Percentiles rank a stretch among this genome's conserved stretches.
These are phyloP conservation scores for Archips crataeganus DNA, from an alignment of 2,888 invertebrate genomes.

Conservation along the genomic window DNA sequence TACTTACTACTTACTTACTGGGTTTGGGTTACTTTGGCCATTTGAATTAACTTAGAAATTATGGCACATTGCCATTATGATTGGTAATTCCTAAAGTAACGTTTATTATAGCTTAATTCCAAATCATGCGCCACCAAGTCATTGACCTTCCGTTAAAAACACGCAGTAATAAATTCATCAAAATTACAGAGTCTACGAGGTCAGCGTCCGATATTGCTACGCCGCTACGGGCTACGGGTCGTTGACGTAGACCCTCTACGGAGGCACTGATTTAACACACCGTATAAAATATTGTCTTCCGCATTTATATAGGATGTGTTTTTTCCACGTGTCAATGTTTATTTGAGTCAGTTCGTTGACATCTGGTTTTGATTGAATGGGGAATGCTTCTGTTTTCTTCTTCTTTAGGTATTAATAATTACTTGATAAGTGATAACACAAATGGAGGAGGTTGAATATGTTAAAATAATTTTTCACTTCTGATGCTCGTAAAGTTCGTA, in stretches of 20 bases:
- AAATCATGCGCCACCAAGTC: neutral
- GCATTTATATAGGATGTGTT: neutral
- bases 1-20: too few relatives aligned
- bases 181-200: slow-evolving; percentile 39
- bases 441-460: too few relatives aligned
- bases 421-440: too few relatives aligned
- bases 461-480: too few relatives aligned
- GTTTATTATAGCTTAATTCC: neutral
- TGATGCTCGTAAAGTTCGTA: too few relatives aligned
- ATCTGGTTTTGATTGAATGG: neutral
- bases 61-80: too few relatives aligned
- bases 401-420: neutral
- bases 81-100: neutral
- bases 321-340: neutral
- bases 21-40: too few relatives aligned
- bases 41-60: too few relatives aligned
- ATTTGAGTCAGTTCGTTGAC: neutral
- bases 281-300: slow-evolving; percentile 7
- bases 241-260: slow-evolving; percentile 56
- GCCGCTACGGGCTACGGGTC: slow-evolving; percentile 56
- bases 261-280: slow-evolving; percentile 46
- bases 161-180: slow-evolving; percentile 36
- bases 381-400: neutral
- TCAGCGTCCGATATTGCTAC: slow-evolving; percentile 55
- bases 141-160: slow-evolving; percentile 29